Evolutionary conservation across 1,140 invertebrate genomes (phyloP), one percentile per base, ranked within the genome.

Genomic region (Pygmarrhopalites habei): DNA sequence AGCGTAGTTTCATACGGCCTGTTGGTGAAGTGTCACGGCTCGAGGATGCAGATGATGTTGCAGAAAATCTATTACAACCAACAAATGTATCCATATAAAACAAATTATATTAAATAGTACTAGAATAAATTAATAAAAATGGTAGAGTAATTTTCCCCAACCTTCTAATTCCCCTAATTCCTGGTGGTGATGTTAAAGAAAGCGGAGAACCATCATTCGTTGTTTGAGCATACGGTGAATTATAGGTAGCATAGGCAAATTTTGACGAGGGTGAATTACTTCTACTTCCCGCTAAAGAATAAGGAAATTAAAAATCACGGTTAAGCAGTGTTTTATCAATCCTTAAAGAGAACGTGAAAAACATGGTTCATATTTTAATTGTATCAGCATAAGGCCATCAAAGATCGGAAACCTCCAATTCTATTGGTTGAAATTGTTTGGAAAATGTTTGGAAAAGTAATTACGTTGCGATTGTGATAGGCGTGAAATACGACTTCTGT

Each of bases 381-480:
- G 32, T 5, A 15, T 35, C 5, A 35, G 32, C 32, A 35, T 35
- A 35, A 35, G 5, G 15, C 5, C 15, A 35, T 7, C 4, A 32
- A 35, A 32, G 7, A 23, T 51, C 7, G 26, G 43, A 35, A 25
- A n/a, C n/a, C n/a, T n/a, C n/a, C n/a, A n/a, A n/a, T n/a, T n/a
- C n/a, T 14, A n/a, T 56, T 44, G 52, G 19, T 14, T 44, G 35
- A 39, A 57, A 58, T 58, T 19, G 44, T 46, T 1, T 5, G n/a
- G 26, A 23, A 3, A 55, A 44, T 41, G 17, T 35, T 5, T 10
- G n/a, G 4, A 47, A 47, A 10, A 25, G 7, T 47, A 47, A 60
- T 59, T 67, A 70, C 68, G 69, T 62, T 71, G 69, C 4, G 69
- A 71, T 19, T 71, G 69, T 5, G 69, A 71, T 15, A 68, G 44